A percentile compares a stretch with the other conserved stretches of the same genome.
Conservation (phyloP, 2,888 invertebrate genomes). For the Ormia ochracea region DNA sequence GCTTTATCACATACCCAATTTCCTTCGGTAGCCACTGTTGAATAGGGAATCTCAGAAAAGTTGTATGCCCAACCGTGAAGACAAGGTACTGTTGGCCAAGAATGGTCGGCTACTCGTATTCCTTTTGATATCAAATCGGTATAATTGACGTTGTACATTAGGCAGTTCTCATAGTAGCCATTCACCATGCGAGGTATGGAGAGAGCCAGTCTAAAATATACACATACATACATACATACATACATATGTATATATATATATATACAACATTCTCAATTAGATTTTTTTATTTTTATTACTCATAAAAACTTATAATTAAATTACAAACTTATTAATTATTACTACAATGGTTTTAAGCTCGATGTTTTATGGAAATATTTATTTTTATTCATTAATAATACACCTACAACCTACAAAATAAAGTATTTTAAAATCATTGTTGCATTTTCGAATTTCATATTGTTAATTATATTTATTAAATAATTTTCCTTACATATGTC, state of each 20-base stretch:
- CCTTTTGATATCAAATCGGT: conserved; percentile 80
- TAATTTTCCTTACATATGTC: no score
- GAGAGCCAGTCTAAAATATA: conserved; percentile 80
- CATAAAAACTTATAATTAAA: no score
- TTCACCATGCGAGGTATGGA: conserved; percentile 82
- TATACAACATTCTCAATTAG: no score
- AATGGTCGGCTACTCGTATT: conserved; percentile 81
- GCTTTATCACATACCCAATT: conserved; percentile 92
- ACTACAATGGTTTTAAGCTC: no score
- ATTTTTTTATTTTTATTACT: no score
- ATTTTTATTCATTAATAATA: no score
- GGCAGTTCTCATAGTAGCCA: conserved; percentile 82
- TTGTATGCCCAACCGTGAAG: conserved; percentile 90
- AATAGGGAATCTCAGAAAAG: conserved; percentile 86
- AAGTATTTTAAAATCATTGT: no score
- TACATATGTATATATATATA: background rate
- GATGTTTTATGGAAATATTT: no score
- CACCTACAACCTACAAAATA: no score
- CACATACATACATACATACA: background rate
- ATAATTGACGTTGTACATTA: conserved; percentile 88
- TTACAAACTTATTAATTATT: no score
- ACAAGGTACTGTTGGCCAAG: conserved; percentile 84
- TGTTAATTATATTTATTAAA: no score
- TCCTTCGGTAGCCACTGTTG: conserved; percentile 89
- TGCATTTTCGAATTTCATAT: no score